Evolutionary conservation across 2,888 invertebrate species (phyloP), one percentile per base, ranked within the genome.

Genomic region (Oscheius sp.): DNA sequence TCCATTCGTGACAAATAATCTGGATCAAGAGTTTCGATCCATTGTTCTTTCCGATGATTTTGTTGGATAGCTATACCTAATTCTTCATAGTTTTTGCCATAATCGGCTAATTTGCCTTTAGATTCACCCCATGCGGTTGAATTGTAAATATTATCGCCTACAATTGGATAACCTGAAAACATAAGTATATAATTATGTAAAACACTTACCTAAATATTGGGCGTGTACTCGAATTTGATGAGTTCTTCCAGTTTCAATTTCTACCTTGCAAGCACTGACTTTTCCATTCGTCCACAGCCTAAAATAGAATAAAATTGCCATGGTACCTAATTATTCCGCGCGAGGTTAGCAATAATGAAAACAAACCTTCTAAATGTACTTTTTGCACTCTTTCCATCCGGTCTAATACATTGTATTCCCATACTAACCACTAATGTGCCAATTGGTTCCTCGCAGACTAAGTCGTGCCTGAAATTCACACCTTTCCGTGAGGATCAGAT

Each of bases 141-240:
- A 90, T 98, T 99, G 91, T 99, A 99, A 1, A 99, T 91, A 0
- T 95, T 95, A 89, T 99, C 99, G 89, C 98, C 98, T 7, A 96
- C 93, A 69, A 99, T 98, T 16, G 99, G 99, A 90, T 93, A 95
- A 53, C 98, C 95, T 94, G 89, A 63, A 87, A 82, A 73, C 12
- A 13, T 1, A 1, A 16, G 1, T 18, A 9, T 35, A n/a, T 35
- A 35, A 9, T 6, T 6, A 35, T 35, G 35, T 1, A 18, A 53
- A 59, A 58, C 43, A 73, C 84, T 75, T 79, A 95, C 95, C 98
- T 87, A 99, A 91, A 90, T 94, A 99, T 90, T 99, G 99, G 78
- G 98, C 92, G 90, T 99, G 99, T 41, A 99, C 96, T 79, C 99
- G 92, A 85, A 99, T 99, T 91, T 99, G 99, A 90, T 99, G 99